Percentiles rank a stretch among this genome's conserved stretches.
Conservation (phyloP, 1,140 invertebrate genomes). For the Zaprionus nigranus region DNA sequence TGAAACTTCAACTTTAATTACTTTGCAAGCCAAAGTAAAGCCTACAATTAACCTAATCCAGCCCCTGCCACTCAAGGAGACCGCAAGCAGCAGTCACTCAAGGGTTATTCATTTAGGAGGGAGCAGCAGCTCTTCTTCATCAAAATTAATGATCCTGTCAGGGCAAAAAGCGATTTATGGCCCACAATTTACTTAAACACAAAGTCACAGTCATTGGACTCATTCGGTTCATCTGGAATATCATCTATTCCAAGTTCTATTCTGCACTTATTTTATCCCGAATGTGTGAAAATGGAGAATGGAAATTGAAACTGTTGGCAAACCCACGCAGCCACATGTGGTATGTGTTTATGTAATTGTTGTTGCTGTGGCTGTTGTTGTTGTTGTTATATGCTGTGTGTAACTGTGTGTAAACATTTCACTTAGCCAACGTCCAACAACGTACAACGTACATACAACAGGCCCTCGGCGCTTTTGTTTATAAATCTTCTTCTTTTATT, state of each 20-base stretch:
- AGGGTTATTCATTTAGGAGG: not conserved
- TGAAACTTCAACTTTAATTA: not conserved
- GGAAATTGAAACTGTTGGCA: not conserved
- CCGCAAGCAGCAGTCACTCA: not conserved
- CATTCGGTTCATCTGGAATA: not conserved
- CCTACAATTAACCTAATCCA: not conserved
- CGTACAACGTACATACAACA: not conserved
- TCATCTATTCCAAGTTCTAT: not conserved
- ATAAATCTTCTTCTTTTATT: slow-evolving; percentile 77
- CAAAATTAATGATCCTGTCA: slow-evolving; percentile 43
- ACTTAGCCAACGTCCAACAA: slow-evolving; percentile 43
- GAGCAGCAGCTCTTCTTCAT: slow-evolving; percentile 36
- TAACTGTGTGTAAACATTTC: slow-evolving; percentile 62
- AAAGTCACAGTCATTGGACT: not conserved
- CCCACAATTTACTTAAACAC: slow-evolving; percentile 39
- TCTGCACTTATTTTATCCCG: not conserved
- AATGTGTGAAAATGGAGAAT: not conserved
- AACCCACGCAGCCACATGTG: slow-evolving; percentile 3
- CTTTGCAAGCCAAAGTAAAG: not conserved
- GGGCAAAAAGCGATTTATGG: slow-evolving; percentile 40
- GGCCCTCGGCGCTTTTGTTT: slow-evolving; percentile 50
- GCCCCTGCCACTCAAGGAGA: not conserved
- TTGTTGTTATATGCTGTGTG: not conserved
- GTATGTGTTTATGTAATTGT: slow-evolving; percentile 26
- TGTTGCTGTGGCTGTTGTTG: slow-evolving; percentile 14